Conservation (phyloP, 2,113 vertebrate species). For the Vicugna pacos region DNA sequence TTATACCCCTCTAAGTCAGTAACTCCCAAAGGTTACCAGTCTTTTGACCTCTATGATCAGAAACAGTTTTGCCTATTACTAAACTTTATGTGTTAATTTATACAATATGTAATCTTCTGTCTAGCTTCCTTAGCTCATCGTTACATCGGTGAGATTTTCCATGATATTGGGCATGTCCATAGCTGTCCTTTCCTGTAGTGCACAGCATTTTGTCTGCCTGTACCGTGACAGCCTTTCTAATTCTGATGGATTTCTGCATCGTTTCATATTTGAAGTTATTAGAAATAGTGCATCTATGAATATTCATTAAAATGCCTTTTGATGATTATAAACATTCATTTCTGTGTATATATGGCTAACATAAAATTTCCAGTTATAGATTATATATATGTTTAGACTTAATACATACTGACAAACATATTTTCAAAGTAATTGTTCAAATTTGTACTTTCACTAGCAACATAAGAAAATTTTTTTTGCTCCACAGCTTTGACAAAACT, state of each 20-base stretch:
- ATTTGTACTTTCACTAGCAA: not conserved
- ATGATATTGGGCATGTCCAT: not conserved
- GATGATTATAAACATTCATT: not conserved
- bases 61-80: not conserved
- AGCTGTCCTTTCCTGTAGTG: not conserved
- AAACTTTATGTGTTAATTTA: not conserved
- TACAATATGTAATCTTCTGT: not conserved
- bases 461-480: not conserved
- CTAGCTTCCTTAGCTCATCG: not conserved
- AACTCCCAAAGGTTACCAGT: not conserved
- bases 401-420: not conserved
- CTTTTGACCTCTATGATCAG: not conserved
- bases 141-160: not conserved
- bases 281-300: not conserved
- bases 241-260: not conserved
- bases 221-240: not conserved
- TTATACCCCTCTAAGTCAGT: not conserved
- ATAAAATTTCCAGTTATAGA: not conserved
- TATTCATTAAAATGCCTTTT: not conserved
- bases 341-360: not conserved
- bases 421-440: not conserved
- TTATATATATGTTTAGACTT: not conserved
- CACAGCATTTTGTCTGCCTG: not conserved
- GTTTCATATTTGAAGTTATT: not conserved
- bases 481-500: not conserved